Percentiles rank a stretch among this genome's conserved stretches.
Conservation (phyloP, 2,113 vertebrate species). For the Megaleporinus macrocephalus region DNA sequence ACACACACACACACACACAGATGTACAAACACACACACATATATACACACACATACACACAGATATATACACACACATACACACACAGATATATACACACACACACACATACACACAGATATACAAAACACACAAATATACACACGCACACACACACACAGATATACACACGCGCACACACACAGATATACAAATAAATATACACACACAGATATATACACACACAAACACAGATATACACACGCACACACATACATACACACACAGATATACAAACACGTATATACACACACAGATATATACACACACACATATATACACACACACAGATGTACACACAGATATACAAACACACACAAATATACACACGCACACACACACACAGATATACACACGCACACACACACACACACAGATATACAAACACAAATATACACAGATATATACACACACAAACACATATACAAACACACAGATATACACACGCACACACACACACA, state of each 20-base stretch:
- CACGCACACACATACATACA: slow-evolving; percentile 63
- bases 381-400: too few relatives aligned
- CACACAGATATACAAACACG: slow-evolving; percentile 24
- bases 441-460: slow-evolving; percentile 62
- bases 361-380: too few relatives aligned
- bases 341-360: too few relatives aligned
- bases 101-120: slow-evolving; percentile 48
- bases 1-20: slow-evolving; percentile 50
- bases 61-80: slow-evolving; percentile 53
- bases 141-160: slow-evolving; percentile 52
- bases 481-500: slow-evolving; percentile 52
- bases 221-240: slow-evolving; percentile 64
- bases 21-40: too few relatives aligned
- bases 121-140: too few relatives aligned
- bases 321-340: slow-evolving; percentile 44
- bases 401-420: slow-evolving; percentile 48
- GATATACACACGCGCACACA: slow-evolving; percentile 50
- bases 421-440: too few relatives aligned
- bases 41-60: slow-evolving; percentile 52
- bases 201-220: slow-evolving; percentile 64
- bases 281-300: slow-evolving; percentile 70
- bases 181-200: slow-evolving; percentile 68
- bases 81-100: slow-evolving; percentile 30
- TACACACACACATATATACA: slow-evolving; percentile 64
- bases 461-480: too few relatives aligned